Conservation (phyloP, 2,888 invertebrate genomes). For the Campopleginae sp. region DNA sequence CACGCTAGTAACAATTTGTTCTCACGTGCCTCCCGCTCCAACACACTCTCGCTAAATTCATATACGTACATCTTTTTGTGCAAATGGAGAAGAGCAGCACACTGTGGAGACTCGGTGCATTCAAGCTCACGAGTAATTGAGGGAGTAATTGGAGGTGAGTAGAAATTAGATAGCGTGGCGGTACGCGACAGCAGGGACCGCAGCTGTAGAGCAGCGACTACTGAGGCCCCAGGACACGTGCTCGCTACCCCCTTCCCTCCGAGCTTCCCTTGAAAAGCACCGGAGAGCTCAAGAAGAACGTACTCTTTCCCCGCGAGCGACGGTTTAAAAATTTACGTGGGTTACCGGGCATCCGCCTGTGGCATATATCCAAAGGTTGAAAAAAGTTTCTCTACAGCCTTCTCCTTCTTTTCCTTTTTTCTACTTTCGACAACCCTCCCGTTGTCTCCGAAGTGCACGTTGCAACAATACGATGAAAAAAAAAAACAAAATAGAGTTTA, state of each 20-base stretch:
- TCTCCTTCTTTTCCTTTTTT: neutral
- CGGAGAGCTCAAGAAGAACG: constrained; percentile 33
- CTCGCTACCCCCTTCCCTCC: neutral
- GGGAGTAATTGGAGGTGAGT: constrained; percentile 64
- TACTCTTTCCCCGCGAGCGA: constrained; percentile 41
- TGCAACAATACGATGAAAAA: constrained; percentile 3
- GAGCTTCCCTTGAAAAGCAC: neutral
- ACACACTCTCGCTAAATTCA: constrained; percentile 13
- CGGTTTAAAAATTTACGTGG: constrained; percentile 63
- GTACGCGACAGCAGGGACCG: constrained; percentile 5
- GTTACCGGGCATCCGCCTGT: constrained; percentile 36
- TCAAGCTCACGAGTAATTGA: constrained; percentile 59
- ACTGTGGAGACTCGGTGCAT: constrained; percentile 21
- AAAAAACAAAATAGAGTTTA: constrained; percentile 25
- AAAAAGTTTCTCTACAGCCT: constrained; percentile 32
- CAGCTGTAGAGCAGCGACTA: neutral
- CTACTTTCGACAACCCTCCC: constrained; percentile 5
- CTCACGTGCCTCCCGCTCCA: constrained; percentile 50
- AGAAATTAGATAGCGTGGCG: constrained; percentile 59
- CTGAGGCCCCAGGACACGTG: constrained; percentile 31
- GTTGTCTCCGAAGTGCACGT: constrained; percentile 8
- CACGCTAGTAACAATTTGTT: constrained; percentile 54
- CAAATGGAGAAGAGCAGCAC: constrained; percentile 6
- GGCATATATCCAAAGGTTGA: constrained; percentile 56
- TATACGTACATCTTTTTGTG: constrained; percentile 6